These are phyloP conservation scores for Chorisops tibialis DNA, from an alignment of 2,888 invertebrate species.

Conservation along the genomic window DNA sequence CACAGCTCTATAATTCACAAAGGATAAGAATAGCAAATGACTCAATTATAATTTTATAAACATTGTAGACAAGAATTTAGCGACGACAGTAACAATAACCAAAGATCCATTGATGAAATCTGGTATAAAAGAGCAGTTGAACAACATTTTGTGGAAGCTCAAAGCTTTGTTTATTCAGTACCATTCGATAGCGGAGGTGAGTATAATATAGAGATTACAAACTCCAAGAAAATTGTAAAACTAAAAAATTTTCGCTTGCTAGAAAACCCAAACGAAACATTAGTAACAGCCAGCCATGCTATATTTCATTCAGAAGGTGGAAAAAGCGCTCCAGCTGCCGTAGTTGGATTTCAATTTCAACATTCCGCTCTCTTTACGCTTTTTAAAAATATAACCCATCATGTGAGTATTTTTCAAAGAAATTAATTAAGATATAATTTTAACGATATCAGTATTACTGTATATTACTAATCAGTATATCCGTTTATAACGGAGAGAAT, in stretches of 20 bases:
- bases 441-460: too few relatives aligned
- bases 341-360: constrained; percentile 76
- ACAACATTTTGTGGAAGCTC: constrained; percentile 72
- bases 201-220: constrained; percentile 29
- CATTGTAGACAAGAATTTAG: constrained; percentile 66
- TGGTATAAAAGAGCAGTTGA: constrained; percentile 89
- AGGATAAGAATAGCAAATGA: not conserved
- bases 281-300: constrained; percentile 84
- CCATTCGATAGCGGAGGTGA: constrained; percentile 62
- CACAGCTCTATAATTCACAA: not conserved
- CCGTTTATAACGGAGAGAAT: too few relatives aligned
- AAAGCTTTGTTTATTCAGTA: constrained; percentile 79
- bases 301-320: constrained; percentile 65
- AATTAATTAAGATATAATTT: too few relatives aligned
- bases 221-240: constrained; percentile 1
- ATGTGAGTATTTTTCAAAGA: constrained; percentile 56
- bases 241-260: not conserved
- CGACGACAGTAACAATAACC: constrained; percentile 66
- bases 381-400: constrained; percentile 76
- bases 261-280: constrained; percentile 55
- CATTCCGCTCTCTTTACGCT: constrained; percentile 71
- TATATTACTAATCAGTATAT: too few relatives aligned
- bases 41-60: not conserved
- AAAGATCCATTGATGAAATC: constrained; percentile 80
- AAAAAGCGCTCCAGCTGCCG: constrained; percentile 64